Percentiles rank a stretch among this genome's conserved stretches.
Evolutionary conservation across 2,113 vertebrate genomes (phyloP).

Genomic region (Lucifuga dentata): DNA sequence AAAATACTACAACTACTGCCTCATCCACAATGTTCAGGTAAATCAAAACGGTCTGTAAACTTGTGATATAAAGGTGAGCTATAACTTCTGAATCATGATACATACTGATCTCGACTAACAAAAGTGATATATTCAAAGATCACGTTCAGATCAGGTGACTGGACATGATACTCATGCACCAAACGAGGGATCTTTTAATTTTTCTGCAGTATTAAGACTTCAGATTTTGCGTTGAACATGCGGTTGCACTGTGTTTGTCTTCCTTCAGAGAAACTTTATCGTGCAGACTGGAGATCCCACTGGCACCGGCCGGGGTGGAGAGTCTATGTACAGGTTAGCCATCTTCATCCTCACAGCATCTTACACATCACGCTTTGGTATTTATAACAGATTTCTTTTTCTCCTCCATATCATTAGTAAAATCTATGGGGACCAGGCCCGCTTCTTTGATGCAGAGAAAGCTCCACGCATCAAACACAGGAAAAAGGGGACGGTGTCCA

Average conservation of each 20-base stretch:
- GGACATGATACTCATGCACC: no score
- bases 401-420: slow-evolving; percentile 81
- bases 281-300: slow-evolving; percentile 95
- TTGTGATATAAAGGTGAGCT: no score
- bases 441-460: slow-evolving; percentile 95
- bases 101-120: not conserved
- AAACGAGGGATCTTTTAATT: no score
- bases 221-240: not conserved
- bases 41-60: no score
- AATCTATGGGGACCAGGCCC: slow-evolving; percentile 96
- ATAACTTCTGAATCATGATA: no score
- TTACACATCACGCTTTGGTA: not conserved
- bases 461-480: slow-evolving; percentile 95
- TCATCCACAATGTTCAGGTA: slow-evolving; percentile 97
- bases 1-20: slow-evolving; percentile 98
- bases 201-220: no score
- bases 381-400: not conserved
- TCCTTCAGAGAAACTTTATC: slow-evolving; percentile 92
- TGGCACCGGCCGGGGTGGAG: slow-evolving; percentile 94
- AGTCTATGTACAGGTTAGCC: slow-evolving; percentile 92
- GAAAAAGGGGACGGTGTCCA: slow-evolving; percentile 95
- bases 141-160: no score
- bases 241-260: not conserved
- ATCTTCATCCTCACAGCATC: not conserved
- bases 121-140: not conserved